These are phyloP conservation scores for Caradrina kadenii DNA, from an alignment of 2,888 invertebrate species.

Conservation along the genomic window DNA sequence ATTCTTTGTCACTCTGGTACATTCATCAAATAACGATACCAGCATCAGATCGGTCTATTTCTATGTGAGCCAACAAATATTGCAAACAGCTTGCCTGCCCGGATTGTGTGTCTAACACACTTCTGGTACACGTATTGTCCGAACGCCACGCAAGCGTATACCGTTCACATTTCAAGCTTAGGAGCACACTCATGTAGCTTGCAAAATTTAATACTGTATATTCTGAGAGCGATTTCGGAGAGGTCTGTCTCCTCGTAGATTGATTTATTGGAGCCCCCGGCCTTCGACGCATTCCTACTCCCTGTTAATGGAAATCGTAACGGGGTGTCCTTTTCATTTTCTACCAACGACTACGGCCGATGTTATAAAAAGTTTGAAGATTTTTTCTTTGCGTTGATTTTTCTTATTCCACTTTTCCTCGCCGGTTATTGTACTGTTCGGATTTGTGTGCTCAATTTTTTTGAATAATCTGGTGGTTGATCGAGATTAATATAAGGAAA, in stretches of 20 bases:
- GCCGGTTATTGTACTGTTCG: conserved; percentile 44
- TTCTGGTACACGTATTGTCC: conserved; percentile 55
- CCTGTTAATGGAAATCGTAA: conserved; percentile 83
- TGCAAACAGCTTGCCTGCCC: conserved; percentile 37
- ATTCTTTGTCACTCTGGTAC: conserved; percentile 17
- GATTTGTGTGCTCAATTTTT: conserved; percentile 54
- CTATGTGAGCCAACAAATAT: conserved; percentile 44
- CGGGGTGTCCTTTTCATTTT: conserved; percentile 81
- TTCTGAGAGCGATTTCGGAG: conserved; percentile 68
- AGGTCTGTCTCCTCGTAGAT: conserved; percentile 75
- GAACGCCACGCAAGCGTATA: conserved; percentile 38
- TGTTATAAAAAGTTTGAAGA: conserved; percentile 54
- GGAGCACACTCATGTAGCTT: conserved; percentile 54
- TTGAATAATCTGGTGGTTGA: conserved; percentile 43
- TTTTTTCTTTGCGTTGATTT: conserved; percentile 53
- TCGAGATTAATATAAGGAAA: conserved; percentile 52
- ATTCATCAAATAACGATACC: conserved; percentile 28
- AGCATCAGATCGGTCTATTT: conserved; percentile 4
- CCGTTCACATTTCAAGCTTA: conserved; percentile 56
- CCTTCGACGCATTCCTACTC: conserved; percentile 77
- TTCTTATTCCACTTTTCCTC: conserved; percentile 51
- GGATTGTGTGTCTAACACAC: conserved; percentile 50
- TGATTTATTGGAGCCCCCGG: conserved; percentile 80
- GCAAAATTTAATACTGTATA: conserved; percentile 71
- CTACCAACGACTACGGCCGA: conserved; percentile 74